A percentile compares a stretch with the other conserved stretches of the same genome.
These are phyloP conservation scores for Propithecus coquereli DNA, from an alignment of 2,113 vertebrate genomes.

Conservation along the genomic window DNA sequence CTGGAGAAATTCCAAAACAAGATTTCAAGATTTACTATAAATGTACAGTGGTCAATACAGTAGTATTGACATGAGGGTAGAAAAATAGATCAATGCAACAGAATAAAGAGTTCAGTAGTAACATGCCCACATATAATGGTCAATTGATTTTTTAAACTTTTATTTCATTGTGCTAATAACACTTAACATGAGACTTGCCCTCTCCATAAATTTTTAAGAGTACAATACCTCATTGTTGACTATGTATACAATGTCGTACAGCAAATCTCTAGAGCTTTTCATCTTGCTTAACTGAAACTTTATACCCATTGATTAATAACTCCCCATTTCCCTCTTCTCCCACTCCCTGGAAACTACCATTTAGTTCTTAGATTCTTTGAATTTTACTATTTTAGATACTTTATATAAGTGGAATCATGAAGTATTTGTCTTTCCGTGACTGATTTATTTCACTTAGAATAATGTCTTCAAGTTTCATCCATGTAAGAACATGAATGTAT, in stretches of 20 bases:
- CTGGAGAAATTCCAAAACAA: not conserved
- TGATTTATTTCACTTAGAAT: not conserved
- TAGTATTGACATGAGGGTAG: not conserved
- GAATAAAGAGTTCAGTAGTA: not conserved
- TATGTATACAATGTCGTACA: not conserved
- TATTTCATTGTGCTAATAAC: not conserved
- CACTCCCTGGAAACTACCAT: not conserved
- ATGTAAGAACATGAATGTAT: not conserved
- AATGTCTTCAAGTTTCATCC: not conserved
- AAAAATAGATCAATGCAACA: not conserved
- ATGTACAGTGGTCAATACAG: not conserved
- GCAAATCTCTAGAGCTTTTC: not conserved
- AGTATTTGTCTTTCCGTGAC: not conserved
- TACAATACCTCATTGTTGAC: not conserved
- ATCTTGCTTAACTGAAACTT: not conserved
- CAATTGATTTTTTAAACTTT: not conserved
- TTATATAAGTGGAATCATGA: not conserved
- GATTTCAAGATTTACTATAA: not conserved
- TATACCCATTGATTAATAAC: not conserved
- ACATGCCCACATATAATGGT: not conserved
- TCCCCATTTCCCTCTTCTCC: not conserved
- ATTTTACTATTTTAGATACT: not conserved
- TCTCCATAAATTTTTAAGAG: not conserved
- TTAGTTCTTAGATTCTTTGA: not conserved
- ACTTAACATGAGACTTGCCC: not conserved